Evolutionary conservation across 2,888 invertebrate species (phyloP).

Genomic region (Drymonia ruficornis): DNA sequence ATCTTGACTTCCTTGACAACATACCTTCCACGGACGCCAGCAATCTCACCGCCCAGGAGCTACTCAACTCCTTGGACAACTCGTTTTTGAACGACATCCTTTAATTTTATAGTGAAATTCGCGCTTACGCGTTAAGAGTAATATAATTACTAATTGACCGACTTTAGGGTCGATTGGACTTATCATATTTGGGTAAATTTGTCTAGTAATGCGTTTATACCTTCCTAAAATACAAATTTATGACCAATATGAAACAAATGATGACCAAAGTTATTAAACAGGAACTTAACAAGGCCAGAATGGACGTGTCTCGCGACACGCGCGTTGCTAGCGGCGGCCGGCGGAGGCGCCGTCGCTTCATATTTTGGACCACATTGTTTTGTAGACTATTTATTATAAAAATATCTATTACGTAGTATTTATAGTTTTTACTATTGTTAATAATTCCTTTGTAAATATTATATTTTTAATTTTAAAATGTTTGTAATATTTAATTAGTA

Average conservation of each 20-base stretch:
- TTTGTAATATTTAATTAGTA: constrained; percentile 58
- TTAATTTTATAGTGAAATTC: constrained; percentile 42
- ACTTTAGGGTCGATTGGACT: constrained; percentile 50
- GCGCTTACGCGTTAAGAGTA: constrained; percentile 10
- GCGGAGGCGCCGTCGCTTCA: constrained; percentile 53
- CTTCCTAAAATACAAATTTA: constrained; percentile 35
- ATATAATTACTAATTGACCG: constrained; percentile 41
- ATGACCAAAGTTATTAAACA: constrained; percentile 77
- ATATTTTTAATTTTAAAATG: constrained; percentile 55
- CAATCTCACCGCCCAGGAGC: constrained; percentile 92
- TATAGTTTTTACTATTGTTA: constrained; percentile 76
- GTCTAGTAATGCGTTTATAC: constrained; percentile 38
- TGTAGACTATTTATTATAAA: constrained; percentile 78
- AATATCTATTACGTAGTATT: constrained; percentile 77
- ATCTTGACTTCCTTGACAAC: constrained; percentile 94
- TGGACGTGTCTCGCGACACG: background rate
- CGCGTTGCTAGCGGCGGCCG: constrained; percentile 20
- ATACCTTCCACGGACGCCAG: constrained; percentile 90
- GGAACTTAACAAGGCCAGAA: constrained; percentile 53
- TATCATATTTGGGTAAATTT: constrained; percentile 39
- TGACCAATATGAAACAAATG: constrained; percentile 67
- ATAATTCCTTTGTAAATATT: constrained; percentile 78
- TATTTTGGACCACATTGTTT: constrained; percentile 72
- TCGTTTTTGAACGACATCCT: constrained; percentile 88
- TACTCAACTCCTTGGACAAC: constrained; percentile 93